These are phyloP conservation scores for Lordiphosa clarofinis DNA, from an alignment of 1,140 invertebrate species.

Conservation along the genomic window DNA sequence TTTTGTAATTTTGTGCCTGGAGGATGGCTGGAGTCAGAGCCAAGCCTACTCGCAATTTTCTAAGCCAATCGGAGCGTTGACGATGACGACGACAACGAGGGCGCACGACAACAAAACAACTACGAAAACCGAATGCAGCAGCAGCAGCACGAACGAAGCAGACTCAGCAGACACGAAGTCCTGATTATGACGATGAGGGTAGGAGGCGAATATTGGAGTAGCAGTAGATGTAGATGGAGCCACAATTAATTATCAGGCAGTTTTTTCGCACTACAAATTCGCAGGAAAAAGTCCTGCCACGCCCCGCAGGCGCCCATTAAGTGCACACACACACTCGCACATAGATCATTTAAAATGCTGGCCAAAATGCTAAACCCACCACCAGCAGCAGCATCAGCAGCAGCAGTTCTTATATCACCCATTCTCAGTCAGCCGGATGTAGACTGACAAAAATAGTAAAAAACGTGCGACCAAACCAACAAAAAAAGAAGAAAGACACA, in stretches of 20 bases:
- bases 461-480: conserved; percentile 36
- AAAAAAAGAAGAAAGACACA: conserved; percentile 34
- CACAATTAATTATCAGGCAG: conserved; percentile 73
- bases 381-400: conserved; percentile 3
- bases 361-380: conserved; percentile 66
- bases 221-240: conserved; percentile 44
- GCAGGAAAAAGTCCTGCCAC: conserved; percentile 33
- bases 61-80: conserved; percentile 70
- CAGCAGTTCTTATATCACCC: conserved; percentile 9
- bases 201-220: conserved; percentile 1
- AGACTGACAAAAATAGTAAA: conserved; percentile 70
- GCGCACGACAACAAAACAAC: conserved; percentile 74
- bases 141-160: conserved; percentile 12
- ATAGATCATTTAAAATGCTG: conserved; percentile 78
- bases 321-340: conserved; percentile 28
- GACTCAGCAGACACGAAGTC: conserved; percentile 45
- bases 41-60: conserved; percentile 77
- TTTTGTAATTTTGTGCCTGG: conserved; percentile 26
- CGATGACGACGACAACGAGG: conserved; percentile 46
- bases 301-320: conserved; percentile 45
- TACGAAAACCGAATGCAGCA: conserved; percentile 42
- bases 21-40: conserved; percentile 27
- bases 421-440: conserved; percentile 33
- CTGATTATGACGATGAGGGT: conserved; percentile 54
- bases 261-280: conserved; percentile 53